Evolutionary conservation across 1,140 invertebrate genomes (phyloP), one percentile per base, ranked within the genome.

Genomic region (Lasaia peninsularis): DNA sequence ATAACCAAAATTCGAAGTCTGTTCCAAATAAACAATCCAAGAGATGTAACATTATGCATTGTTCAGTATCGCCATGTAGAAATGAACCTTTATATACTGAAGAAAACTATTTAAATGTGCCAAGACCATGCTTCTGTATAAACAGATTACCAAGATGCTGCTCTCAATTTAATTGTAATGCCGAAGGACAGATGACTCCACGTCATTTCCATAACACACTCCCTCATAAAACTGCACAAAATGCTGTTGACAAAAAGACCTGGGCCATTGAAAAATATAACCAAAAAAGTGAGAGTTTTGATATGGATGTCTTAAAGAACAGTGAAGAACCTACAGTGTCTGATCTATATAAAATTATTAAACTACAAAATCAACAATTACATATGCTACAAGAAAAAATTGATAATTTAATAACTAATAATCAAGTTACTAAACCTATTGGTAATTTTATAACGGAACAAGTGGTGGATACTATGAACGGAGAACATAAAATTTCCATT

Each of bases 401-500:
- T 3, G 88, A 90, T 58, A 82, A 78, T 52, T 84, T 91, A 58
- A 80, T 90, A 59, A 72, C 80, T 32, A 64, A 66, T 33, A 69
- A 73, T 64, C 24, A 59, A 60, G 55, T 73, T 40, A 40, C 58
- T 31, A 34, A 60, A 55, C 75, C 74, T 12, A 60, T 72, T 20
- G 67, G 76, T 52, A 78, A 72, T 35, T 71, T 67, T 60, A 54
- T 75, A 11, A 65, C 69, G n/a, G 78, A 84, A 28, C 71, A 80
- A 54, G 68, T 72, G 28, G 65, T 75, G 40, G 51, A 79, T 35
- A 69, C 87, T 78, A 91, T 92, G 73, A 92, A 93, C 20, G 91
- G 91, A 37, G 94, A 92, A 55, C 88, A 90, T 56, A 93, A 93
- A 67, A 92, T 93, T 64, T 93, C 93, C 0, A 92, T 94, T 61